phyloP scores from a whole-genome alignment of 2,797 vertebrate genomes.

The Anisognathus igniventris region DNA sequence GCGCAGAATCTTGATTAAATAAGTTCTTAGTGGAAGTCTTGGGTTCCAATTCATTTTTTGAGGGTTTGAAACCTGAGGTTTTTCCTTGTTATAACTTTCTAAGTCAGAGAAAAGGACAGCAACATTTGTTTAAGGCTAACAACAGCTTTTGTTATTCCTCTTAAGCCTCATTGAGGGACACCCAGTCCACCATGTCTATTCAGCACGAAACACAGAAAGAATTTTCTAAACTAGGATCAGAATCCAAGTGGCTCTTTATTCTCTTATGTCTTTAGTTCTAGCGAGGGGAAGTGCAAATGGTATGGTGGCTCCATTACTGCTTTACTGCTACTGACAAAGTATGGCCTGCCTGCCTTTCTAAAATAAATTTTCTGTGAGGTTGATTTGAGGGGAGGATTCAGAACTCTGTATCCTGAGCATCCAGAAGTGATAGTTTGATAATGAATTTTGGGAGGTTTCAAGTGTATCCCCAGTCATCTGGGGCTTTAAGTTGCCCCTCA shows the following conservation, averaged over 20 bases:
- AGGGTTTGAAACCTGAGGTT: background rate
- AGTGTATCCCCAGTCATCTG: background rate
- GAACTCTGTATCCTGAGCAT: background rate
- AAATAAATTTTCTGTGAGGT: background rate
- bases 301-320: accelerated
- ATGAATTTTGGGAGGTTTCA: background rate
- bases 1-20: background rate
- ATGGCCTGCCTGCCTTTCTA: accelerated
- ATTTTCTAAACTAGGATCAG: background rate
- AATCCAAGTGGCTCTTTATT: background rate
- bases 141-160: background rate
- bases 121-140: background rate
- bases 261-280: background rate
- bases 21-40: background rate
- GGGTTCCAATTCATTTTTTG: background rate
- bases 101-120: background rate
- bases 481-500: background rate
- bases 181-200: background rate
- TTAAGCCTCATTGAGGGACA: background rate
- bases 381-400: background rate
- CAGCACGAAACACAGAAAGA: background rate
- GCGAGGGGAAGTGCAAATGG: background rate
- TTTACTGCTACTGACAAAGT: background rate
- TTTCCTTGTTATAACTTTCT: background rate
- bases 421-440: background rate